Conservation (phyloP, 2,888 invertebrate genomes). For the Norana najaformis region DNA sequence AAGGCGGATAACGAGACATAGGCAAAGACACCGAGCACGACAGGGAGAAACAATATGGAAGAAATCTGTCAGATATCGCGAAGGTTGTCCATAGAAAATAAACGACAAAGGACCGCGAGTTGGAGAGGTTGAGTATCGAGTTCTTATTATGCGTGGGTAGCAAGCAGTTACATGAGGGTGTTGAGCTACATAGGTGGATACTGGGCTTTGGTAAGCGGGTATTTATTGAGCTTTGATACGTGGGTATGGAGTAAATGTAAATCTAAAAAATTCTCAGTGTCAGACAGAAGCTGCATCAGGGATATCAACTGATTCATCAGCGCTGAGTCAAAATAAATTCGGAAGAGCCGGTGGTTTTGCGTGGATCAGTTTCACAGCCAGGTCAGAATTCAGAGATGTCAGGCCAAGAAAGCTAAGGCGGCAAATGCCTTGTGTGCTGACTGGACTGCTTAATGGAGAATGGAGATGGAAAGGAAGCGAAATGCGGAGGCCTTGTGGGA, state of each 20-base stretch:
- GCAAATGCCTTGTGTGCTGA: too few relatives aligned
- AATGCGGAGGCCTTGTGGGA: too few relatives aligned
- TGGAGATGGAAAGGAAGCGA: too few relatives aligned
- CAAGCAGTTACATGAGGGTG: not conserved
- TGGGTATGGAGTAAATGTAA: not conserved
- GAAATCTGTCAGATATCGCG: constrained; percentile 5
- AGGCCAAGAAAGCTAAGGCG: too few relatives aligned
- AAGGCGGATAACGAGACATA: not conserved
- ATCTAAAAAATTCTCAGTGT: not conserved
- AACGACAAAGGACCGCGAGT: not conserved
- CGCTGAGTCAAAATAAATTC: too few relatives aligned
- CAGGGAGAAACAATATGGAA: not conserved
- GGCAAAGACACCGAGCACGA: not conserved
- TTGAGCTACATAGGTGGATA: not conserved
- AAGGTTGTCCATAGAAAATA: not conserved
- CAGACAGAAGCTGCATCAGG: too few relatives aligned
- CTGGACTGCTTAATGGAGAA: too few relatives aligned
- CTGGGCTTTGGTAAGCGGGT: not conserved
- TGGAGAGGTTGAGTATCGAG: not conserved
- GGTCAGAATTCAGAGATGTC: too few relatives aligned
- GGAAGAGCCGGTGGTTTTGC: too few relatives aligned
- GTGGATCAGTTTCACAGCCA: too few relatives aligned
- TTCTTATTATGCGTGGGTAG: not conserved
- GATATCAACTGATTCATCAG: too few relatives aligned
- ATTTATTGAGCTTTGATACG: not conserved